These are phyloP conservation scores for Oryzias celebensis DNA, from an alignment of 2,113 vertebrate genomes.

Conservation along the genomic window DNA sequence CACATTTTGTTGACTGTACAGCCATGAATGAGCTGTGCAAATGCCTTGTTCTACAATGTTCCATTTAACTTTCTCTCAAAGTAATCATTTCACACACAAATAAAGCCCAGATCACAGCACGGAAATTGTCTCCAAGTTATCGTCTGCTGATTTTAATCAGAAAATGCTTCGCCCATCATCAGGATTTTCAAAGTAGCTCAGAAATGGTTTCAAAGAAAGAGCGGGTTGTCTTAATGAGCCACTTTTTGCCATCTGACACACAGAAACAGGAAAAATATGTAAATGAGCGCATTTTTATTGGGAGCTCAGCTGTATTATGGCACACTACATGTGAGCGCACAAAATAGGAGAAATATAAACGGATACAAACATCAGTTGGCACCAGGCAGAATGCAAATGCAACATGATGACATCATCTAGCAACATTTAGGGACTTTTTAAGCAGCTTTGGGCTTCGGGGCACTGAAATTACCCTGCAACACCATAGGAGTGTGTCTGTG, in stretches of 20 bases:
- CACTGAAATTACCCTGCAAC: conserved; percentile 1
- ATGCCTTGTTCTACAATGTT: not conserved
- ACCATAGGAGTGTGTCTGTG: not conserved
- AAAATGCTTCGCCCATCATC: not conserved
- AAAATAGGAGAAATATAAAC: not conserved
- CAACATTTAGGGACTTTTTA: conserved; percentile 6
- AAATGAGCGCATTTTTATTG: conserved; percentile 14
- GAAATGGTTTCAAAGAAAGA: not conserved
- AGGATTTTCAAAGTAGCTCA: not conserved
- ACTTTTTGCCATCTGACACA: conserved; percentile 6
- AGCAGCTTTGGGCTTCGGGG: conserved; percentile 1
- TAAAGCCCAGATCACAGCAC: conserved; percentile 6
- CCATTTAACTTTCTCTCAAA: not conserved
- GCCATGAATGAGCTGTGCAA: not conserved
- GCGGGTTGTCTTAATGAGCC: conserved; percentile 9
- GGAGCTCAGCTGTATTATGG: conserved; percentile 6
- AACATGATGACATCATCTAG: conserved; percentile 16
- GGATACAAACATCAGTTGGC: not conserved
- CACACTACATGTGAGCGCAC: not conserved
- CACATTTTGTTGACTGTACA: not conserved
- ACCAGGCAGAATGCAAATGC: conserved; percentile 9
- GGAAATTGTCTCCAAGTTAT: not conserved
- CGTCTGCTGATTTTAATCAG: not conserved
- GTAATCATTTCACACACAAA: conserved; percentile 3
- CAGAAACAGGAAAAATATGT: conserved; percentile 16